Percentiles rank a stretch among this genome's conserved stretches.
Conservation (phyloP, 1,140 invertebrate genomes). For the Drosophila pectinifera region DNA sequence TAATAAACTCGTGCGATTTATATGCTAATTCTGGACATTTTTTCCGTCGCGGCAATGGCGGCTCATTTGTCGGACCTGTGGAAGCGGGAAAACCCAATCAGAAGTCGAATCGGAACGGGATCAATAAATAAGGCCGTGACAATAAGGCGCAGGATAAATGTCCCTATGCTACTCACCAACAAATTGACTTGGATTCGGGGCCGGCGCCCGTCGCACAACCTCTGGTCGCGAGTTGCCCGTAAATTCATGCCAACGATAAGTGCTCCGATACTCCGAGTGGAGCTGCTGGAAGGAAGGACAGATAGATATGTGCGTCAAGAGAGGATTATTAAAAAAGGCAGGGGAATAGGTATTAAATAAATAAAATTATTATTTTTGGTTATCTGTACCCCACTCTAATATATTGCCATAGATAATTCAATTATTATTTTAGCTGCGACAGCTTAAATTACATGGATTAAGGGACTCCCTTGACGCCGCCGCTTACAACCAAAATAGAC, state of each 20-base stretch:
- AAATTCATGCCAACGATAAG: constrained; percentile 96
- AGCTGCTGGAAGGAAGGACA: constrained; percentile 88
- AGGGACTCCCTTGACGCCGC: neutral
- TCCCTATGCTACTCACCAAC: constrained; percentile 73
- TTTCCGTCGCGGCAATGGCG: constrained; percentile 92
- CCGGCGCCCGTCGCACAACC: constrained; percentile 87
- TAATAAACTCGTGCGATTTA: constrained; percentile 92
- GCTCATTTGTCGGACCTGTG: constrained; percentile 87
- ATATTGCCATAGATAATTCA: neutral
- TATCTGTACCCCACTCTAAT: neutral
- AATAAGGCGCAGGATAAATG: constrained; percentile 24
- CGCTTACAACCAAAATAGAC: neutral
- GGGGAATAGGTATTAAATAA: too few species aligned
- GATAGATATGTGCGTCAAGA: neutral
- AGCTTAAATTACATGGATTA: neutral
- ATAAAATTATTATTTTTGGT: neutral
- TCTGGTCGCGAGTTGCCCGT: constrained; percentile 89
- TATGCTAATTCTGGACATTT: constrained; percentile 94
- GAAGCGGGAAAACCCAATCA: constrained; percentile 7
- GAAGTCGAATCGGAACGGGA: constrained; percentile 21
- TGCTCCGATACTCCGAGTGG: constrained; percentile 96
- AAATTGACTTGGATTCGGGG: constrained; percentile 86
- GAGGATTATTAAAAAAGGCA: too few species aligned
- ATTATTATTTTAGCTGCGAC: neutral
- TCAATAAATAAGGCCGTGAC: constrained; percentile 43